Evolutionary conservation across 2,113 vertebrate species (phyloP).

Genomic region (Apteryx owenii): DNA sequence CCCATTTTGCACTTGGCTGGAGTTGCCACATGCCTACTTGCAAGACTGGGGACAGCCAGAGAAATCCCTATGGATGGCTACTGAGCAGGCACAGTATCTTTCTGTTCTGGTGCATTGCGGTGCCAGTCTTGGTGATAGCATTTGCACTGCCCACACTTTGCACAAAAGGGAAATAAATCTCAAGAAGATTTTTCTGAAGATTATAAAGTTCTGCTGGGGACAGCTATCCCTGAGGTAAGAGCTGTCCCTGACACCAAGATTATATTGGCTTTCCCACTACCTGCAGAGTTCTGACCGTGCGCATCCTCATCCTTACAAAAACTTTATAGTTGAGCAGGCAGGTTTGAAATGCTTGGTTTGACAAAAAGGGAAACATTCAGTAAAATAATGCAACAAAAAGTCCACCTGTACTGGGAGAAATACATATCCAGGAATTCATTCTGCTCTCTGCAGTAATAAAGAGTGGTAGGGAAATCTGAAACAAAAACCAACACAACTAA

Average conservation of each 20-base stretch:
- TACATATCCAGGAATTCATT: neutral
- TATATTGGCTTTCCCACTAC: neutral
- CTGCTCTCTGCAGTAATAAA: neutral
- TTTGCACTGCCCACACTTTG: neutral
- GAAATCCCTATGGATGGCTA: rapidly evolving
- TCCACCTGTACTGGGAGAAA: neutral
- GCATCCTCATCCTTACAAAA: neutral
- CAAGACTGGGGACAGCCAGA: neutral
- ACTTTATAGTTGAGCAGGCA: neutral
- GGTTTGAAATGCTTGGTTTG: neutral
- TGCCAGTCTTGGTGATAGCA: rapidly evolving
- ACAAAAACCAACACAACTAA: neutral
- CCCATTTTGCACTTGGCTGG: neutral
- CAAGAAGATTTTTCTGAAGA: neutral
- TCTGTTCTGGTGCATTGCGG: neutral
- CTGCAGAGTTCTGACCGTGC: neutral
- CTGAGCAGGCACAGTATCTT: neutral
- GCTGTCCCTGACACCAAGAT: neutral
- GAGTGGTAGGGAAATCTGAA: neutral
- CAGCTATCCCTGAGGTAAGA: neutral
- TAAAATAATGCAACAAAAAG: neutral
- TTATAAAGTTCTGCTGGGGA: neutral
- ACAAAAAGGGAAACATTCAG: neutral
- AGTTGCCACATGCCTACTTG: neutral
- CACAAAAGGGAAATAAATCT: neutral